phyloP scores from a whole-genome alignment of 2,113 vertebrate species.

The Ameiurus melas region DNA sequence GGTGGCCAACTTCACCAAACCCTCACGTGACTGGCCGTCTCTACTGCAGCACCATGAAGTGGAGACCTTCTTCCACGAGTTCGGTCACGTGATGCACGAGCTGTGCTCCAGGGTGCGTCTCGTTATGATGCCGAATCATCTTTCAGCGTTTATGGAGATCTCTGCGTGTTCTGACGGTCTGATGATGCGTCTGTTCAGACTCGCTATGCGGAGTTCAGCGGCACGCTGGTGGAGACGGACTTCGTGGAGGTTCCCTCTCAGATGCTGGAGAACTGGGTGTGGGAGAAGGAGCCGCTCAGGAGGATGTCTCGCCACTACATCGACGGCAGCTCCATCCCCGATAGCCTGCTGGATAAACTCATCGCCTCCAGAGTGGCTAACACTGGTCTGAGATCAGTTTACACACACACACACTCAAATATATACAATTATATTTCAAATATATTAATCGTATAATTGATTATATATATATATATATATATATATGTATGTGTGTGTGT shows the following conservation, averaged over 20 bases:
- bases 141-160: not conserved
- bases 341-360: conserved; percentile 83
- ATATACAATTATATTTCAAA: not conserved
- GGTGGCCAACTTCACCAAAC: conserved; percentile 96
- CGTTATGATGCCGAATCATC: not conserved
- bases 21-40: conserved; percentile 77
- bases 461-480: too few relatives aligned
- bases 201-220: conserved; percentile 90
- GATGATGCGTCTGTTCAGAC: conserved; percentile 67
- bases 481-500: not conserved
- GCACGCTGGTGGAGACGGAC: conserved; percentile 91
- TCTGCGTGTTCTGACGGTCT: not conserved
- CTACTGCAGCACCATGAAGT: conserved; percentile 95
- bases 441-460: not conserved
- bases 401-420: conserved; percentile 1
- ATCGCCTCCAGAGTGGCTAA: conserved; percentile 89
- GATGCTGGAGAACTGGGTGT: conserved; percentile 97
- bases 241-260: conserved; percentile 96
- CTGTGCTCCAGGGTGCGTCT: conserved; percentile 86
- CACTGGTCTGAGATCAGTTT: conserved; percentile 75
- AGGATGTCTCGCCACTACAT: conserved; percentile 89
- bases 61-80: conserved; percentile 96
- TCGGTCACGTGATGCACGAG: conserved; percentile 97
- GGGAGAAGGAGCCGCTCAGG: conserved; percentile 87
- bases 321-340: conserved; percentile 79